A percentile compares a stretch with the other conserved stretches of the same genome.
These are phyloP conservation scores for Eupithecia subfuscata DNA, from an alignment of 2,888 invertebrate species.

Conservation along the genomic window DNA sequence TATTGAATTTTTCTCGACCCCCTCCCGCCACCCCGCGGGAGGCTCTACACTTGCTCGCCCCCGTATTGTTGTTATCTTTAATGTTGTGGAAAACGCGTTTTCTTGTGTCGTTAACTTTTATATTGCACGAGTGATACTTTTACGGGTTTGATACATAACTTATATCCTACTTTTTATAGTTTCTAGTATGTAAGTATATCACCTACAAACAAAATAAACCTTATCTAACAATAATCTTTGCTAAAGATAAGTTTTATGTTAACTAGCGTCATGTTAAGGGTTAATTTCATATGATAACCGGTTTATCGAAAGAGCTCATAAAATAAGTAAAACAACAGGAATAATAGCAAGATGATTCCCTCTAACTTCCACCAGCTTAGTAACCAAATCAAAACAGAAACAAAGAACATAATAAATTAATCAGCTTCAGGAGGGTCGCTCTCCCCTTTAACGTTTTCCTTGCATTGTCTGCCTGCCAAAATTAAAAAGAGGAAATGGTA, in stretches of 20 bases:
- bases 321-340: neutral
- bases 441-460: conserved; percentile 81
- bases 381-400: conserved; percentile 78
- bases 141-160: conserved; percentile 81
- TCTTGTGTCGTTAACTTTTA: conserved; percentile 85
- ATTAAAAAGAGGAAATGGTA: conserved; percentile 79
- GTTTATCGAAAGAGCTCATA: neutral
- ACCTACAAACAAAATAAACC: neutral
- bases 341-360: conserved; percentile 26
- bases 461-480: conserved; percentile 80
- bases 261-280: neutral
- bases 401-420: conserved; percentile 83
- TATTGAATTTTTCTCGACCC: conserved; percentile 90
- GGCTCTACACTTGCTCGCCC: conserved; percentile 83
- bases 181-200: neutral
- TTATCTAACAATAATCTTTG: neutral
- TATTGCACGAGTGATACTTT: conserved; percentile 84
- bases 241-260: neutral
- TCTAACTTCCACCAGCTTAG: conserved; percentile 35
- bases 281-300: neutral
- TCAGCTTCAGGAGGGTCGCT: conserved; percentile 76
- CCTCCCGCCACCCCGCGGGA: conserved; percentile 81
- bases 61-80: conserved; percentile 85
- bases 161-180: conserved; percentile 58
- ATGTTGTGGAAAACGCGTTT: conserved; percentile 85